Evolutionary conservation across 2,113 vertebrate species (phyloP), one percentile per base, ranked within the genome.

Genomic region (Pitta sordida): DNA sequence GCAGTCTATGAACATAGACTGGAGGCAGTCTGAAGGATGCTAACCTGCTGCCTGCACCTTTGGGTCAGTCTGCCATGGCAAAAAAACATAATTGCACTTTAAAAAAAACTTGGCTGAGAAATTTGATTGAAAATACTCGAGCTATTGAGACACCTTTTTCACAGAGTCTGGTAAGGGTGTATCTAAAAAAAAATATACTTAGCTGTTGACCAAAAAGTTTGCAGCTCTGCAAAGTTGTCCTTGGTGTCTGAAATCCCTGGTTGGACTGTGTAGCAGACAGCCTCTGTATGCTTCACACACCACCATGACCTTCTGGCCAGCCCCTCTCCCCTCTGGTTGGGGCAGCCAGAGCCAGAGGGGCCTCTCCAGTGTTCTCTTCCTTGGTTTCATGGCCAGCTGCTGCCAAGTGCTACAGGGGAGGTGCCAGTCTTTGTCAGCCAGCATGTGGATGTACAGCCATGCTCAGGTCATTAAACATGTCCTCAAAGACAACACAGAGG

Each of bases 371-470:
- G 43, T 51, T 39, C 37, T 62, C 32, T 67, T 5, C 20, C 13
- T n/a, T 10, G 7, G 34, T 26, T 41, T 7, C 3, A 21, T 3
- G 24, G 7, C 3, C 11, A 14, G 41, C 32, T 0, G 0, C 30
- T 77, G 51, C 13, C n/a, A 44, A 7, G 21, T 0, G 0, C 53
- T 69, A 15, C 2, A 9, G 39, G 4, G 24, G 34, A 52, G 27
- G 9, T 46, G 32, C 26, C 44, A 23, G 51, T 30, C 56, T 41
- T 62, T 80, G 37, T 49, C 73, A 63, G 62, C 12, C 1, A 1
- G 24, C 3, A 6, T 1, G 1, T 51, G 52, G 30, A 17, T 0
- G 0, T 27, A n/a, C 49, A 48, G 26, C 34, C 0, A 0, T 0
- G 8, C 24, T 39, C 30, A 58, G 67, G 18, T 51, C 30, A 18